phyloP scores from a whole-genome alignment of 2,797 vertebrate species.

The Apogon hyalosoma region DNA sequence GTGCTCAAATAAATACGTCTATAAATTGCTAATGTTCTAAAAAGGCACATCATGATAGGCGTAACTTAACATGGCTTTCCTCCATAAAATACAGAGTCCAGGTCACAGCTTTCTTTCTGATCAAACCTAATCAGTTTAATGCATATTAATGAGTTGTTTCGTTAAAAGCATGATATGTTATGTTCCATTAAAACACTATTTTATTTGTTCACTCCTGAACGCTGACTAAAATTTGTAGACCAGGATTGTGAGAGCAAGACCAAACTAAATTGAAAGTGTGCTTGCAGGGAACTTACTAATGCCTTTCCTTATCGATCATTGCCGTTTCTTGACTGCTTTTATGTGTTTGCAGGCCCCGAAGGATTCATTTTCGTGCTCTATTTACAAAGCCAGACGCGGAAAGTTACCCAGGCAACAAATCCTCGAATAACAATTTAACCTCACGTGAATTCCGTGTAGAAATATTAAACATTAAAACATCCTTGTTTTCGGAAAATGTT shows the following conservation, averaged over 20 bases:
- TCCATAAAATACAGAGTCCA: conserved; percentile 24
- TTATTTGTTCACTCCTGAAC: background rate
- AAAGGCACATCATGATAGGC: conserved; percentile 80
- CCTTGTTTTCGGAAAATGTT: background rate
- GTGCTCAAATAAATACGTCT: conserved; percentile 42
- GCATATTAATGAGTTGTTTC: too few relatives aligned
- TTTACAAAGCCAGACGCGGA: conserved; percentile 41
- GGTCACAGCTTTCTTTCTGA: background rate
- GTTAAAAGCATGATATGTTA: conserved; percentile 3
- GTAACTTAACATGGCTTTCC: conserved; percentile 54
- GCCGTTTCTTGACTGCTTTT: background rate
- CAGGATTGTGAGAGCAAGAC: conserved; percentile 17
- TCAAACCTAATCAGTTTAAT: too few relatives aligned
- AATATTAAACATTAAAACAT: background rate
- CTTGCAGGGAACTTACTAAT: conserved; percentile 69
- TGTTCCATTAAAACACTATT: conserved; percentile 10
- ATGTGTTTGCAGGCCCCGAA: background rate
- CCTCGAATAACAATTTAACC: conserved; percentile 30
- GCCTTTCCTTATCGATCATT: conserved; percentile 30
- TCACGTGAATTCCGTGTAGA: conserved; percentile 6
- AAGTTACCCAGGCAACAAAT: conserved; percentile 26
- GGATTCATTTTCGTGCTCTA: conserved; percentile 10
- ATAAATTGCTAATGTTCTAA: conserved; percentile 38
- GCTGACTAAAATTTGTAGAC: background rate
- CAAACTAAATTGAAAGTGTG: conserved; percentile 27